Base-by-base conservation (phyloP, 2,113 vertebrate species). In the Labeo rohita region DNA sequence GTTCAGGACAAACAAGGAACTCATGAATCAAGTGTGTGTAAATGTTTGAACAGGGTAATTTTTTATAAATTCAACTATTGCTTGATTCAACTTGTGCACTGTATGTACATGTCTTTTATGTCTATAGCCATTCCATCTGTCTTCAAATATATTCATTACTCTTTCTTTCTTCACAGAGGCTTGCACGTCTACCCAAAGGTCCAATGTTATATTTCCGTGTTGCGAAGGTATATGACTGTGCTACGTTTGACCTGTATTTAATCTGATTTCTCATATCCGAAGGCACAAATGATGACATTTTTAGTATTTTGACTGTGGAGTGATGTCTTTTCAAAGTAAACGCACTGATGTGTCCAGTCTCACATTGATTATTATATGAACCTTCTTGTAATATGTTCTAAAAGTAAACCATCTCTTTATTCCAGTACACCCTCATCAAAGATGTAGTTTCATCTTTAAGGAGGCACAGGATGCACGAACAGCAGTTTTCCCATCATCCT, bases 401-500 rank as follows among this genome's bases (percentile, higher is more conserved):
- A 49, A 45, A 43, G 0, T 2, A 21, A 52, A n/a, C 23, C 0
- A 36, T 39, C 3, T 79, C 18, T 84, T 34, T 45, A 3, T 80
- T 78, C 0, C 93, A 98, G 98, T 98, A 98, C 84, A 92, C 95
- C 0, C 93, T 98, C 7, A 87, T 97, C 23, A 96, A 96, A 80
- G 98, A 99, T 0, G 95, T 99, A 2, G 91, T 99, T 43, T 97
- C 97, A 0, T 94, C 97, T 0, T 91, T 98, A 86, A 97, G 96
- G 89, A 95, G 95, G 28, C 98, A 99, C 91, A 91, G 97, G 28
- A 98, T 98, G 97, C 97, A 99, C 0, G 96, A 96, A 28, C 95
- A 98, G 90, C 98, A 98, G 94, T 99, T 99, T 88, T 89, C 92
- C 0, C 96, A 97, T 84, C 96, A 96, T 11, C 97, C 97, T 0